Conservation (phyloP, 2,888 invertebrate species). For the Thera britannica region DNA sequence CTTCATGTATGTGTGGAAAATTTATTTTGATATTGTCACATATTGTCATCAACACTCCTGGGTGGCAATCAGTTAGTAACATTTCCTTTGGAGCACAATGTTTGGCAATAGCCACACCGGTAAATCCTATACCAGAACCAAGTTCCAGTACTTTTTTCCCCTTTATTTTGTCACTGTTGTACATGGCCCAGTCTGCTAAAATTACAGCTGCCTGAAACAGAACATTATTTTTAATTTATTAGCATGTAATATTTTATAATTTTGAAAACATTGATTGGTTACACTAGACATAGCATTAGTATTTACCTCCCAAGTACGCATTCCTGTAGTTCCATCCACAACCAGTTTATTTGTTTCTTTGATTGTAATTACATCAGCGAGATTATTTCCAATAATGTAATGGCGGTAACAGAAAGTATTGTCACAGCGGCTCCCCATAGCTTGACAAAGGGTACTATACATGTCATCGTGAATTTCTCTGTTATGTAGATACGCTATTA, state of each 20-base stretch:
- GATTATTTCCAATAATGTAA: slow-evolving; percentile 78
- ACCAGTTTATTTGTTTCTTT: slow-evolving; percentile 90
- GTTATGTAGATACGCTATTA: slow-evolving; percentile 85
- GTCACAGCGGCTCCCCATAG: slow-evolving; percentile 63
- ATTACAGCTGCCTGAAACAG: slow-evolving; percentile 87
- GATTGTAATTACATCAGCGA: slow-evolving; percentile 80
- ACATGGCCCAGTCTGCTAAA: slow-evolving; percentile 88
- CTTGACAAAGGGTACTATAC: slow-evolving; percentile 85
- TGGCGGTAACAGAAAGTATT: slow-evolving; percentile 86
- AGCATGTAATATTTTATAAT: not conserved
- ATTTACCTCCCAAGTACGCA: slow-evolving; percentile 90
- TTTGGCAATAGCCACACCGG: slow-evolving; percentile 86
- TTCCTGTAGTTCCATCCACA: slow-evolving; percentile 91
- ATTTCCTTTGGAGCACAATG: slow-evolving; percentile 82
- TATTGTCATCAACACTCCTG: slow-evolving; percentile 86
- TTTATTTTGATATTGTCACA: slow-evolving; percentile 87
- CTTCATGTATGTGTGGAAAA: slow-evolving; percentile 58
- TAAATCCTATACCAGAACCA: slow-evolving; percentile 91
- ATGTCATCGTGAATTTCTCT: slow-evolving; percentile 87
- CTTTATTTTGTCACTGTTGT: slow-evolving; percentile 78
- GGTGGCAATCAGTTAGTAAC: slow-evolving; percentile 89
- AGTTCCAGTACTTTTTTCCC: slow-evolving; percentile 88
- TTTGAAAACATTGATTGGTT: not conserved
- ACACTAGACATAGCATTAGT: not conserved
- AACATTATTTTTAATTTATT: not conserved